Base-by-base conservation (phyloP, 2,113 vertebrate genomes). In the Pelusios castaneus region DNA sequence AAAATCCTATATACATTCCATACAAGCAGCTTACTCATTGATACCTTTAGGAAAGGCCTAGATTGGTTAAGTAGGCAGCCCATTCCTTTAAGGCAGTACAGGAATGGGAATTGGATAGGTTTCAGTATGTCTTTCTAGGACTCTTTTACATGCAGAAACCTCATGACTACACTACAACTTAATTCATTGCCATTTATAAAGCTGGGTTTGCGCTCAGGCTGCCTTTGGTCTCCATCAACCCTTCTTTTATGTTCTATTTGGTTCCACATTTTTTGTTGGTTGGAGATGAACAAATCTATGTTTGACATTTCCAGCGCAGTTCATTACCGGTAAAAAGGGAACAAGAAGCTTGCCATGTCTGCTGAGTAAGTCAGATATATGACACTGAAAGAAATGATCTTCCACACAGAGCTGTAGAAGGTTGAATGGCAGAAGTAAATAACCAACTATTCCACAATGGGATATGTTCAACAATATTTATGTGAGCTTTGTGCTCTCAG, bases 401-500 rank as follows among this genome's bases (percentile, higher is more conserved):
- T 97, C 95, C 92, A 93, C 91, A 89, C 51, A 9, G 94, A 96
- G 97, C 97, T 98, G 97, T 96, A 96, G 96, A 84, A 97, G 98
- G 94, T 88, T 94, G 96, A 95, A 91, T 1, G 82, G 97, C 97
- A 97, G 96, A 95, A 97, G 94, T 98, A 98, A 98, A 93, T 97
- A 85, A 97, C 51, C 91, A 90, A 94, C 95, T 60, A 22, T 87
- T 95, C 92, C 94, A 98, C 98, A 98, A 98, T 98, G 94, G 98
- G 97, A 97, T 98, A 96, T 97, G 93, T 91, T 95, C 89, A 73
- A 93, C 97, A 97, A 97, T 98, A 98, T 98, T 98, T 98, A 98
- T 98, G 98, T 98, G 95, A 97, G 97, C 97, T 98, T 98, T 98
- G 97, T 98, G 90, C 49, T 96, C 95, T 89, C 97, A 98, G 97